phyloP scores from a whole-genome alignment of 1,140 invertebrate genomes.

The Trigoniulus corallinus region DNA sequence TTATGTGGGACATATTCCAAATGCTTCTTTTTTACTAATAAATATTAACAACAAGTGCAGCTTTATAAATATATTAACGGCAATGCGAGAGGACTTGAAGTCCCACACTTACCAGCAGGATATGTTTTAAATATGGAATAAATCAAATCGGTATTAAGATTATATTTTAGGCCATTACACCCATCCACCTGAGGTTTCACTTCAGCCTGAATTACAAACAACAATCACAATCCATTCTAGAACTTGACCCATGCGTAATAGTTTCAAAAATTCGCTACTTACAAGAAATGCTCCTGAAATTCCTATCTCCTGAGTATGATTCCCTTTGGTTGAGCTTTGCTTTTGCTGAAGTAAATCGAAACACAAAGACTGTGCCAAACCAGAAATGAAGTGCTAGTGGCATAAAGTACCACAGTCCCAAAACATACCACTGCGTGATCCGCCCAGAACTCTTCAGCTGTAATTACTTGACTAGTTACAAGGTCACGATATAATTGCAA shows the following conservation, averaged over 20 bases:
- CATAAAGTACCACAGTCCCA: not conserved
- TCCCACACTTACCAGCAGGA: conserved; percentile 50
- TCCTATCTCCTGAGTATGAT: conserved; percentile 64
- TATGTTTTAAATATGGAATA: conserved; percentile 98
- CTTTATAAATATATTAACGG: conserved; percentile 2
- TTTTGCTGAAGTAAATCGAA: conserved; percentile 6
- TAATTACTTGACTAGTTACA: conserved; percentile 81
- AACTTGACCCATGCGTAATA: conserved; percentile 19
- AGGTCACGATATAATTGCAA: conserved; percentile 52
- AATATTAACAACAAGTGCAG: conserved; percentile 5
- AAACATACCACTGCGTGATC: conserved; percentile 47
- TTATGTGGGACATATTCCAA: conserved; percentile 88
- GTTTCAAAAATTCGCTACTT: conserved; percentile 11
- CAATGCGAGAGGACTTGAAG: too few species aligned
- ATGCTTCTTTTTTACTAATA: conserved; percentile 80
- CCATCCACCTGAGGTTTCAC: conserved; percentile 95
- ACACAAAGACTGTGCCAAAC: not conserved
- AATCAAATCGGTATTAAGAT: conserved; percentile 91
- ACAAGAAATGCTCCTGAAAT: conserved; percentile 70
- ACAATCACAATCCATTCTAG: conserved; percentile 8
- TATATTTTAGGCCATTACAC: conserved; percentile 91
- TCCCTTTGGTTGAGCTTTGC: conserved; percentile 31
- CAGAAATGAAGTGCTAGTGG: not conserved
- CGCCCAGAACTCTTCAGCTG: conserved; percentile 91
- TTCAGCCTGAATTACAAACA: conserved; percentile 43